Conservation (phyloP, 2,888 invertebrate species). For the Lissonota sp. region DNA sequence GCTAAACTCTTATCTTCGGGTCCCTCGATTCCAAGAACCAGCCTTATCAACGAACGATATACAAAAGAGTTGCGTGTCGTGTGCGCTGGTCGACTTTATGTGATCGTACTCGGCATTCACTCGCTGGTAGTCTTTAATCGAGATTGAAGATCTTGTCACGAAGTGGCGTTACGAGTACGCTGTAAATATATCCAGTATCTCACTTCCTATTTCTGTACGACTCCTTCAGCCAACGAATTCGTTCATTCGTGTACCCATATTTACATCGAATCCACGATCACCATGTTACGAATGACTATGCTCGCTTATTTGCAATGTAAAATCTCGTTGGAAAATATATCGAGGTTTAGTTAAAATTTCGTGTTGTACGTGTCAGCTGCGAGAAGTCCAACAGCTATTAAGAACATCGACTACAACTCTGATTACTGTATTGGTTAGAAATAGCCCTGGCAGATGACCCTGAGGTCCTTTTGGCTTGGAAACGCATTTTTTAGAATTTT, state of each 20-base stretch:
- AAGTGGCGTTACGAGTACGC: constrained; percentile 76
- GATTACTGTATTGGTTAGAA: too few relatives aligned
- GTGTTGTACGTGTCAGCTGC: too few relatives aligned
- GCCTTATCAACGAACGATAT: constrained; percentile 76
- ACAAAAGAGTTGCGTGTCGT: constrained; percentile 78
- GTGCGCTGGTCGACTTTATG: constrained; percentile 70
- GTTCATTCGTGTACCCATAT: constrained; percentile 65
- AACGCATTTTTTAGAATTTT: too few relatives aligned
- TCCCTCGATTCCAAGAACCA: constrained; percentile 62
- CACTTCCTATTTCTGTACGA: constrained; percentile 66
- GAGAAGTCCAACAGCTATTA: too few relatives aligned
- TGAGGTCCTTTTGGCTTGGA: too few relatives aligned
- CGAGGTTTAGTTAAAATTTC: not conserved
- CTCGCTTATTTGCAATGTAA: too few relatives aligned
- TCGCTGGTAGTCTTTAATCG: constrained; percentile 74
- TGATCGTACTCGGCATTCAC: constrained; percentile 52
- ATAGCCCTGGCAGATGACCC: too few relatives aligned
- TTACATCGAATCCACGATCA: constrained; percentile 33
- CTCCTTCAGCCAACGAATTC: constrained; percentile 67
- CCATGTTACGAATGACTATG: too few relatives aligned
- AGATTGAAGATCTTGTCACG: constrained; percentile 83
- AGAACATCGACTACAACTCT: too few relatives aligned
- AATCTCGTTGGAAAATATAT: not conserved
- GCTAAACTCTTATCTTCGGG: constrained; percentile 45
- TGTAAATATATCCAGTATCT: constrained; percentile 66